Evolutionary conservation across 2,888 invertebrate genomes (phyloP), one percentile per base, ranked within the genome.

Genomic region (Epirrhoe alternata): DNA sequence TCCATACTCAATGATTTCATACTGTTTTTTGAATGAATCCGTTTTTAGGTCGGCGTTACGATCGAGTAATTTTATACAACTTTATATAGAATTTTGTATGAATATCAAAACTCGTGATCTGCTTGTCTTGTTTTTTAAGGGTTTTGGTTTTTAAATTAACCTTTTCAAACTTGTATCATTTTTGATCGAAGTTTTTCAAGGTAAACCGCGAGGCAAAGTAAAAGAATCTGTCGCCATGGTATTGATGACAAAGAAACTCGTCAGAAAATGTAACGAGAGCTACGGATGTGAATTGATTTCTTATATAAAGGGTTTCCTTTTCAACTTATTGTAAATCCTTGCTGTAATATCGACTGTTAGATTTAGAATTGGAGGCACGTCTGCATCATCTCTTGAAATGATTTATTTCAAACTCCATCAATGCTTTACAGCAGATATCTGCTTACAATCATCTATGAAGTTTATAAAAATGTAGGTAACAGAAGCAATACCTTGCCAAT

Each of bases 1-100:
- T 61, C 61, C 53, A 61, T 57, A 61, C 33, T 14, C 61, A 62
- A 66, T 62, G 57, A 47, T 54, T 66, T 42, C 38, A 42, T 42
- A 42, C 38, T 12, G 12, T 12, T 12, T 42, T 42, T 42, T 42
- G 38, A 42, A 42, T 42, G 38, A 42, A 12, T 12, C 12, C 12
- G 12, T 10, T 42, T 42, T 42, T 42, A 42, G 38, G 38, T 42
- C 38, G 1, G 24, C 24, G 24, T 24, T 24, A 42, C 38, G 38
- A 42, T 5, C 38, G 38, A 1, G 12, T 12, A n/a, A 12, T 12
- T 42, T 42, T 42, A 42, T 12, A 5, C 12, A 8, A 10, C 38
- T 42, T 42, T 42, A 12, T 12, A 24, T 24, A 24, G 3, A 24
- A 24, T 24, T 24, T 24, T 24, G 24, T 24, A 24, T 24, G 24